phyloP scores from a whole-genome alignment of 2,113 vertebrate genomes.

The Eurystomus gularis region DNA sequence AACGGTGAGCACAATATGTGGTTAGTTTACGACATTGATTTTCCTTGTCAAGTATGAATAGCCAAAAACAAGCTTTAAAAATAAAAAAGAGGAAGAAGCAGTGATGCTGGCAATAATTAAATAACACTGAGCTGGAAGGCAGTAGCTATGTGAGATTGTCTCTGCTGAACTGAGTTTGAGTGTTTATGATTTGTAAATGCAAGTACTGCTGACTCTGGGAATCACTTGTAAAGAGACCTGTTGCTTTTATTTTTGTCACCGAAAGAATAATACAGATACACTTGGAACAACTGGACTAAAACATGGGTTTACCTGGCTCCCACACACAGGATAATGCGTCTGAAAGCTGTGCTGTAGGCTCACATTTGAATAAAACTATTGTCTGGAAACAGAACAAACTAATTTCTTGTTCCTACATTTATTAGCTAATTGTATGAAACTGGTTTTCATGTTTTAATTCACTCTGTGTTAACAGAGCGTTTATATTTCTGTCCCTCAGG shows the following conservation, averaged over 20 bases:
- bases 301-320: neutral
- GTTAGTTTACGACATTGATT: neutral
- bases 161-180: neutral
- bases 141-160: neutral
- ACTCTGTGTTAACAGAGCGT: neutral
- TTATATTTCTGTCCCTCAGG: constrained; percentile 5
- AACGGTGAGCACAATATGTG: rapidly evolving
- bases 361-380: neutral
- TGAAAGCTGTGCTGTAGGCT: neutral
- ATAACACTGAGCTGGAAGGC: neutral
- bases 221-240: neutral
- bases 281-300: neutral
- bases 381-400: constrained; percentile 2
- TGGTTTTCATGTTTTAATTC: constrained; percentile 21
- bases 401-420: constrained; percentile 14
- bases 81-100: neutral
- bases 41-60: neutral
- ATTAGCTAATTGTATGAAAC: neutral
- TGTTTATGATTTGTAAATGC: neutral
- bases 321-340: neutral
- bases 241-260: neutral
- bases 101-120: neutral
- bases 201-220: neutral
- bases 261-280: neutral
- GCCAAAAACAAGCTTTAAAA: neutral